These are phyloP conservation scores for Coilia nasus DNA, from an alignment of 2,797 vertebrate species.

Conservation along the genomic window DNA sequence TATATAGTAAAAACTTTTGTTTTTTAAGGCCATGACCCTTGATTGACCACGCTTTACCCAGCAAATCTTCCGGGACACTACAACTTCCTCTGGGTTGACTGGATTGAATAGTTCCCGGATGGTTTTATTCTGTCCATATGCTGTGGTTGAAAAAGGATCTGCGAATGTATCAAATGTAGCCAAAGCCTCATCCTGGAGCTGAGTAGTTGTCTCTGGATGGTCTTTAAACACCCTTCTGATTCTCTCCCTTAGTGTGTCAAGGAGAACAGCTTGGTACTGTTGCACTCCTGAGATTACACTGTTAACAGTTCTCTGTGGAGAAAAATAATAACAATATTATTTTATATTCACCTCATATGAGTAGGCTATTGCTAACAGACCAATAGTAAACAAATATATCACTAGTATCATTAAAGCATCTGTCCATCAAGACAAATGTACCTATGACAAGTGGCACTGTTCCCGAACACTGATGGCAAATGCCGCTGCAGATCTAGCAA, in stretches of 20 bases:
- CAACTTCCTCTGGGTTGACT: constrained; percentile 40
- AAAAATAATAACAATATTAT: no score
- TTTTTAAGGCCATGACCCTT: constrained; percentile 41
- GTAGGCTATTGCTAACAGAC: no score
- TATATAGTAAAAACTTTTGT: no score
- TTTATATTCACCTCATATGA: no score
- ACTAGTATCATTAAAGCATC: no score
- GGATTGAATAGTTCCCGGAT: constrained; percentile 38
- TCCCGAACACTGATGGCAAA: constrained; percentile 37
- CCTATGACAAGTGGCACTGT: constrained; percentile 42
- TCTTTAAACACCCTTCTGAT: no score
- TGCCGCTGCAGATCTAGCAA: constrained; percentile 37
- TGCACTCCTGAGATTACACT: no score
- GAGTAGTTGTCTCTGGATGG: no score
- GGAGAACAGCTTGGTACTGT: no score
- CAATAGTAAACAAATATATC: no score
- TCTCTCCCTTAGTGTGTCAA: no score
- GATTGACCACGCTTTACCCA: constrained; percentile 30
- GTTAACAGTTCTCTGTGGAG: no score
- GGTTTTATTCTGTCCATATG: constrained; percentile 41
- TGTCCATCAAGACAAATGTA: constrained; percentile 6
- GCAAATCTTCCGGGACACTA: constrained; percentile 41
- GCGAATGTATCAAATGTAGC: constrained; percentile 36
- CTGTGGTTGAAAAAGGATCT: constrained; percentile 43
- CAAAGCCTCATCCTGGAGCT: constrained; percentile 33